A percentile compares a stretch with the other conserved stretches of the same genome.
Evolutionary conservation across 2,797 vertebrate genomes (phyloP).

Genomic region (Alauda arvensis): DNA sequence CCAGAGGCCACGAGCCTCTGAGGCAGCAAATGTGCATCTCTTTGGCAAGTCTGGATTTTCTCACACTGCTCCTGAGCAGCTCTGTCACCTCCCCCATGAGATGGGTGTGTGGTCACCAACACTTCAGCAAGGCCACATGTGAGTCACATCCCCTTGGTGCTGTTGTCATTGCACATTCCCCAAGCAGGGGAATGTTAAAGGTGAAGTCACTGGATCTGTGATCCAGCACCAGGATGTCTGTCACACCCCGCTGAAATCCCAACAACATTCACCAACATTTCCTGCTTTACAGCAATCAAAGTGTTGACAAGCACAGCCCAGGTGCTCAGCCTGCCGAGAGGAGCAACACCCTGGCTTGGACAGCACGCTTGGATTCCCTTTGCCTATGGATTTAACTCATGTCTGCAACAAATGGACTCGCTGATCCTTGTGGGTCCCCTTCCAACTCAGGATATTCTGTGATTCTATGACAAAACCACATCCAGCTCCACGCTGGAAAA

Average conservation of each 20-base stretch:
- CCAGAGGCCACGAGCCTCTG: neutral
- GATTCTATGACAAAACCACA: neutral
- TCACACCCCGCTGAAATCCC: neutral
- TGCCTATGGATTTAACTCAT: neutral
- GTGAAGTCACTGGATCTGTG: neutral
- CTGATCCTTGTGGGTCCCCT: neutral
- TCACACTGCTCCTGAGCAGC: neutral
- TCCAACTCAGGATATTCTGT: neutral
- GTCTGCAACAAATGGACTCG: neutral
- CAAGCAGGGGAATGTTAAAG: neutral
- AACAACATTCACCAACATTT: neutral
- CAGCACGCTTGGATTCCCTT: rapidly evolving
- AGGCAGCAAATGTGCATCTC: neutral
- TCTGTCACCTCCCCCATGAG: rapidly evolving
- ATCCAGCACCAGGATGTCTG: neutral
- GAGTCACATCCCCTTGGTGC: neutral
- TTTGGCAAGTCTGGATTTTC: neutral
- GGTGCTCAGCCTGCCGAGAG: neutral
- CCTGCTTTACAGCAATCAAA: neutral
- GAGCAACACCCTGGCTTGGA: neutral
- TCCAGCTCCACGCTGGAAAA: neutral
- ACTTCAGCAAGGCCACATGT: rapidly evolving
- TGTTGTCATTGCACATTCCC: neutral
- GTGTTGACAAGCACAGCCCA: neutral
- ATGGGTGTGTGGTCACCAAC: neutral